These are phyloP conservation scores for Prosopocoilus inquinatus DNA, from an alignment of 2,888 invertebrate species.

Conservation along the genomic window DNA sequence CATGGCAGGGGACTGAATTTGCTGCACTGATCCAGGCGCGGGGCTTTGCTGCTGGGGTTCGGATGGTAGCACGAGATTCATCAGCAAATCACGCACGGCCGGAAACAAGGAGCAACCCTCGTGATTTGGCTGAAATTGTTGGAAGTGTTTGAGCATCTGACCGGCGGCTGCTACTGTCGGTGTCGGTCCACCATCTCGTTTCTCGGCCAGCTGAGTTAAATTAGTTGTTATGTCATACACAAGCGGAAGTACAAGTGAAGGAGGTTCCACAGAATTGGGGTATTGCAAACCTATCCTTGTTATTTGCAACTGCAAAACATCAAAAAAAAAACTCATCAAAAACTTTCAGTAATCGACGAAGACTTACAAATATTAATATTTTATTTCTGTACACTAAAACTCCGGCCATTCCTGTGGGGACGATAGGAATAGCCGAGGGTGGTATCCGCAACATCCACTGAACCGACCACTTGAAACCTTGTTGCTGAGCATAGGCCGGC, in stretches of 20 bases:
- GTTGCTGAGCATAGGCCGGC: slow-evolving; percentile 60
- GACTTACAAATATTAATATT: slow-evolving; percentile 87
- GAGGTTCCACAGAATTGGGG: slow-evolving; percentile 62
- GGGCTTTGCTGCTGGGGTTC: slow-evolving; percentile 64
- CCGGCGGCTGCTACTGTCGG: slow-evolving; percentile 64
- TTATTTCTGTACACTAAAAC: slow-evolving; percentile 82
- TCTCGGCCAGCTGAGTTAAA: slow-evolving; percentile 82
- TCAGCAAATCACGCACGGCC: slow-evolving; percentile 83
- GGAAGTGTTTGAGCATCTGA: slow-evolving; percentile 66
- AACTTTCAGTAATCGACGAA: not conserved
- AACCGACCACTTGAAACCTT: slow-evolving; percentile 80
- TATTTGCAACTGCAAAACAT: slow-evolving; percentile 64
- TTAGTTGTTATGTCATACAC: slow-evolving; percentile 88
- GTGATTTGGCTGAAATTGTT: slow-evolving; percentile 67
- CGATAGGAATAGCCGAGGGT: slow-evolving; percentile 80
- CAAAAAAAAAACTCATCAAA: slow-evolving; percentile 3
- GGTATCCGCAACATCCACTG: slow-evolving; percentile 92
- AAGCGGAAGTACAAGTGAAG: slow-evolving; percentile 79
- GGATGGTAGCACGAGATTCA: slow-evolving; percentile 78
- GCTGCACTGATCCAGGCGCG: slow-evolving; percentile 50
- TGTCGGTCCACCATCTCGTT: slow-evolving; percentile 65
- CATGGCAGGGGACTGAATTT: slow-evolving; percentile 58
- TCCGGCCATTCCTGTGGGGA: slow-evolving; percentile 87
- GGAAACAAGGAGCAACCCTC: slow-evolving; percentile 89
- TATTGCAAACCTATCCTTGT: slow-evolving; percentile 65